Percentiles rank a stretch among this genome's conserved stretches.
Conservation (phyloP, 2,888 invertebrate genomes). For the Apeira syringaria region DNA sequence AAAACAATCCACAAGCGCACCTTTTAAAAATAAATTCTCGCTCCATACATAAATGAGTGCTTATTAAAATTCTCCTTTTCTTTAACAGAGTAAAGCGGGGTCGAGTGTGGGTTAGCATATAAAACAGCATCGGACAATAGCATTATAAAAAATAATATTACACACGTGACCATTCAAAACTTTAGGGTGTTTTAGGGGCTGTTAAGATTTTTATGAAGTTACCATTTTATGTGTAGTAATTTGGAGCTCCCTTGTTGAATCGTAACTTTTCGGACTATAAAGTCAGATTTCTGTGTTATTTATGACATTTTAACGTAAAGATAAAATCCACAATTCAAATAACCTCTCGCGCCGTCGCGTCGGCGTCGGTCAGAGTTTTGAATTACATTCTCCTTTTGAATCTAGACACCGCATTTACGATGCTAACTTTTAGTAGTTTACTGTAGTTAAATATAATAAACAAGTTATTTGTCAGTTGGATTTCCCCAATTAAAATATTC, state of each 20-base stretch:
- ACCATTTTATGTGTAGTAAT: not conserved
- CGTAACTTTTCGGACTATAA: not conserved
- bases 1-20: not conserved
- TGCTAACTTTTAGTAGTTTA: no score
- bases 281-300: not conserved
- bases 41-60: conserved; percentile 20
- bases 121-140: conserved; percentile 7
- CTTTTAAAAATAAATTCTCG: conserved; percentile 4
- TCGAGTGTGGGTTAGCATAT: conserved; percentile 24
- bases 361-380: no score
- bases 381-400: no score
- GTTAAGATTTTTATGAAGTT: not conserved
- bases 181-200: no score
- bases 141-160: not conserved
- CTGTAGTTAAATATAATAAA: no score
- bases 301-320: no score
- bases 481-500: no score
- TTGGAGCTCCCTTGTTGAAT: not conserved
- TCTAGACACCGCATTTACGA: no score
- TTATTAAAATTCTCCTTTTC: conserved; percentile 9
- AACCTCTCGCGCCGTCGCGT: no score
- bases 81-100: conserved; percentile 14
- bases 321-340: no score
- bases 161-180: not conserved
- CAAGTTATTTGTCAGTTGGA: no score